Evolutionary conservation across 2,888 invertebrate species (phyloP), one percentile per base, ranked within the genome.

Genomic region (Athalia circularis): DNA sequence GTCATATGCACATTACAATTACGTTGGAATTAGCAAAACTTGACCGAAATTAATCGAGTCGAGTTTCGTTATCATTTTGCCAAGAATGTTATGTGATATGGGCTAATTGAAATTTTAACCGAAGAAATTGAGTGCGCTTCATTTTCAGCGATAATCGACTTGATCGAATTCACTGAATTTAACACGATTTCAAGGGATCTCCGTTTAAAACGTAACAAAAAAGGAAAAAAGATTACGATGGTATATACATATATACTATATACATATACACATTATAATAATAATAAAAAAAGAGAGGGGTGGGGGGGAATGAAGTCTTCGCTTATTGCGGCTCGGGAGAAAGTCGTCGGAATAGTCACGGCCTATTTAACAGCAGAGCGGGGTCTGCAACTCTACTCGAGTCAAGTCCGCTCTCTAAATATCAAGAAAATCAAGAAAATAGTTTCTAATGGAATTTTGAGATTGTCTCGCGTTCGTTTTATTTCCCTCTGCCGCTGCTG

Each of bases 331-430:
- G 79, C 67, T 81, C 80, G 79, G 84, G 88, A 87, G 88, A 88
- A 88, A 88, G 87, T 87, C 84, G 84, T 82, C 77, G 83, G 84
- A 86, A 87, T 85, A 83, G 87, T 86, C 85, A 86, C 87, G 86
- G 85, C 85, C 87, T 88, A 87, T 87, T 87, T 88, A 86, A 83
- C 85, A 79, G 80, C 84, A 77, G 82, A 80, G 74, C 61, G 29
- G 64, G 72, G 13, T 72, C 59, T 72, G 72, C 59, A 72, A 72
- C 72, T 59, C 11, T 65, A 65, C 45, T 43, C 57, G 72, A 59
- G 43, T 59, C 57, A 45, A 72, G 77, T 68, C 77, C 80, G 62
- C 81, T 83, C 82, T 80, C 80, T 82, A 81, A 83, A 80, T 80
- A 80, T 80, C 15, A 68, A 68, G 68, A 68, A 54, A 68, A 59